These are phyloP conservation scores for Coturnix japonica DNA, from an alignment of 2,113 vertebrate species.

Conservation along the genomic window DNA sequence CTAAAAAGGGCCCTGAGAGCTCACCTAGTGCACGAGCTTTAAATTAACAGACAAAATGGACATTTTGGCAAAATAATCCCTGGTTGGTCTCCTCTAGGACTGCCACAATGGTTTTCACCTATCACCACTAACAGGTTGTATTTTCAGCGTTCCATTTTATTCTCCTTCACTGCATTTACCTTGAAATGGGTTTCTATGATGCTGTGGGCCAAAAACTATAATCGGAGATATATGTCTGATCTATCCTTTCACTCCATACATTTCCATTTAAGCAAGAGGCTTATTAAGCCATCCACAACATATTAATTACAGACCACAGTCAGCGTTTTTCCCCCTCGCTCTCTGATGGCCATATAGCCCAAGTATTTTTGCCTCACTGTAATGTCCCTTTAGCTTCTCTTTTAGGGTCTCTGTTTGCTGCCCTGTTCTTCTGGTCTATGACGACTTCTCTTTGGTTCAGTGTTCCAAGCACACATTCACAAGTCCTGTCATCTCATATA, in stretches of 20 bases:
- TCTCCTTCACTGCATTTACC: neutral
- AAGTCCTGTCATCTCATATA: neutral
- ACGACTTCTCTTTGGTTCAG: neutral
- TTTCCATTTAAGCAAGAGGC: neutral
- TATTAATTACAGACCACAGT: neutral
- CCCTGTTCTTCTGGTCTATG: neutral
- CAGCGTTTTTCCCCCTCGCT: neutral
- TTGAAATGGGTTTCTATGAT: neutral
- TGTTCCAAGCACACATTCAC: neutral
- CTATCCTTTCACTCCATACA: neutral
- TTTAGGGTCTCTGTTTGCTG: neutral
- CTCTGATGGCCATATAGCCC: neutral
- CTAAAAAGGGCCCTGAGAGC: neutral
- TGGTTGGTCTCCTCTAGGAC: rapidly evolving
- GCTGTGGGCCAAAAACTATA: neutral
- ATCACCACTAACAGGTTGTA: neutral
- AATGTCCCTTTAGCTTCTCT: neutral
- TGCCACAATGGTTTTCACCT: neutral
- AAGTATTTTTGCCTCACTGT: neutral
- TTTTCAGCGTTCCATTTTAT: neutral
- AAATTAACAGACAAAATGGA: neutral
- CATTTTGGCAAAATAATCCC: neutral
- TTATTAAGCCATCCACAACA: neutral
- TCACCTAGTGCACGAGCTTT: rapidly evolving
- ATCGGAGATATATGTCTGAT: neutral